Percentiles rank a stretch among this genome's conserved stretches.
These are phyloP conservation scores for Chrysemys picta DNA, from an alignment of 2,113 vertebrate species.

Conservation along the genomic window DNA sequence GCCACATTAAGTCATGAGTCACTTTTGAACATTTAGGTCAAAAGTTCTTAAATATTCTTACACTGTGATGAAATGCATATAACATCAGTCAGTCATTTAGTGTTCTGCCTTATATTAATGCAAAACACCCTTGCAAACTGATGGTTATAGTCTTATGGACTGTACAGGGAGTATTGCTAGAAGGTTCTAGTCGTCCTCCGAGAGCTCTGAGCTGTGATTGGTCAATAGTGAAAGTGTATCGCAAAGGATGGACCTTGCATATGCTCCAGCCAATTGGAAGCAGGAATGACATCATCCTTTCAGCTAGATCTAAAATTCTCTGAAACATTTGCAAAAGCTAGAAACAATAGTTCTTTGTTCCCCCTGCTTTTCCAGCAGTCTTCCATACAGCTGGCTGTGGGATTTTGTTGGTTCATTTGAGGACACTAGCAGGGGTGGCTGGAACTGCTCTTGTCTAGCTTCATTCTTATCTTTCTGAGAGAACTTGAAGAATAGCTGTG, in stretches of 20 bases:
- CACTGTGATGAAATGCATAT: background rate
- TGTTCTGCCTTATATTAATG: rapidly evolving
- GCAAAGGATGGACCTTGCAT: background rate
- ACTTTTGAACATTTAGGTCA: background rate
- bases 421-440: background rate
- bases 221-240: constrained; percentile 51
- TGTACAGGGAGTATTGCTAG: background rate
- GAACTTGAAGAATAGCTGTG: background rate
- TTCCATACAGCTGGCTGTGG: background rate
- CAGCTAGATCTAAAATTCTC: background rate
- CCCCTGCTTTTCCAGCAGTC: background rate
- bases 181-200: background rate
- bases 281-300: background rate
- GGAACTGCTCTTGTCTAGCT: background rate
- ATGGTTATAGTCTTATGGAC: background rate
- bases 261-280: background rate
- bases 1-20: background rate
- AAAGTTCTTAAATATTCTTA: background rate
- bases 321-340: background rate
- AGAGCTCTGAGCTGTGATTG: background rate
- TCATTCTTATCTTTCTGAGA: background rate
- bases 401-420: background rate
- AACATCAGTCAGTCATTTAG: background rate
- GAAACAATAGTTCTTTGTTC: background rate
- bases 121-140: background rate